Evolutionary conservation across 1,140 invertebrate genomes (phyloP), one percentile per base, ranked within the genome.

Genomic region (Philopotamus ludificatus): DNA sequence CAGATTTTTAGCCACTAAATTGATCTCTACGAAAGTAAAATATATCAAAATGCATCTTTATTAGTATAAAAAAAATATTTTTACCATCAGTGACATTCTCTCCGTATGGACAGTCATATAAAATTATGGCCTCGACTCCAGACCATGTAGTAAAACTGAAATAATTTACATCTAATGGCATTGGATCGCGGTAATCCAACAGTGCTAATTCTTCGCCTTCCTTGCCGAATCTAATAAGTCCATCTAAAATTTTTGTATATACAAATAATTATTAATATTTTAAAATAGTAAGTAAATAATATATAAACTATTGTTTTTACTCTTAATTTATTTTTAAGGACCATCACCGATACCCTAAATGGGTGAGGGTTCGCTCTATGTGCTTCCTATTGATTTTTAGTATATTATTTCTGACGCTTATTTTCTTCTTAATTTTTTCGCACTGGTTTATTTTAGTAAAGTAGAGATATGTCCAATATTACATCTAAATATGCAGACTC

Each of bases 101-200:
- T 0, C 73, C 72, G 23, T 69, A 55, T 16, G 79, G 79, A 71
- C 85, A 87, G 59, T 85, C 81, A 65, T 82, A 85, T 20, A 81
- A 75, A 73, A 85, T 84, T 68, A 84, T 84, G 0, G 81, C 80
- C 67, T 84, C 82, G 1, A 84, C 79, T 2, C 77, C 78, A n/a
- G 73, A 77, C 84, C 84, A 86, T 1, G 83, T 77, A 21, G 81
- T 79, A 59, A 87, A 86, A 70, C 84, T 83, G 63, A 85, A 84
- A 66, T 82, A 83, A 54, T 77, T 79, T 3, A 86, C 72, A 3
- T 76, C 67, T 16, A 86, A 63, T 0, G 83, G 83, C 39, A 77
- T 64, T 1, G 79, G 71, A 71, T 87, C 85, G 39, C 65, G 72
- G 75, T 82, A 86, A 4, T 72, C 73, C 1, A 86, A 63, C 34